A percentile compares a stretch with the other conserved stretches of the same genome.
Evolutionary conservation across 2,888 invertebrate species (phyloP).

Genomic region (Campaea margaritaria): DNA sequence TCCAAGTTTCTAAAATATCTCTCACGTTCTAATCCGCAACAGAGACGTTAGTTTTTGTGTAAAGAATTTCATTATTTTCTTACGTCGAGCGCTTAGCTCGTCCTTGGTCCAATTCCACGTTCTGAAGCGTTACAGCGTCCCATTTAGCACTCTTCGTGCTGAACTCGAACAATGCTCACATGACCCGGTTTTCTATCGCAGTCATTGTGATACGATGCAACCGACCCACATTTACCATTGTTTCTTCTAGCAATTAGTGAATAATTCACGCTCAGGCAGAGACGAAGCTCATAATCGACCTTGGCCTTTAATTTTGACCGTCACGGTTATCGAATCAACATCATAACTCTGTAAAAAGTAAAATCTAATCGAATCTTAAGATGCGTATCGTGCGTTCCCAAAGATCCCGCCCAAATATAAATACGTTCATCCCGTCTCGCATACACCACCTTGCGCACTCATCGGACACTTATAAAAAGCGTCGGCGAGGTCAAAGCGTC

Average conservation of each 20-base stretch:
- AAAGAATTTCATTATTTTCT: slow-evolving; percentile 13
- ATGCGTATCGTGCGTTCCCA: slow-evolving; percentile 59
- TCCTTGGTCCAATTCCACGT: slow-evolving; percentile 61
- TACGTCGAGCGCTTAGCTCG: slow-evolving; percentile 29
- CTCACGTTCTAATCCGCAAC: background rate
- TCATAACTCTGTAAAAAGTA: slow-evolving; percentile 25
- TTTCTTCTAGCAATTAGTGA: slow-evolving; percentile 56
- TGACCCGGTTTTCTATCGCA: slow-evolving; percentile 67
- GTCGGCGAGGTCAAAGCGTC: slow-evolving; percentile 77
- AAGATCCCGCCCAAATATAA: slow-evolving; percentile 76
- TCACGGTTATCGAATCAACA: slow-evolving; percentile 21
- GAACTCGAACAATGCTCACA: slow-evolving; percentile 65
- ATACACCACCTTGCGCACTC: slow-evolving; percentile 77
- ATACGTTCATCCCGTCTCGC: slow-evolving; percentile 65
- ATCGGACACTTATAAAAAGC: slow-evolving; percentile 83
- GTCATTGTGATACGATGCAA: slow-evolving; percentile 62
- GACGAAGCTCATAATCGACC: slow-evolving; percentile 40
- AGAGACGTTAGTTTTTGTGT: background rate
- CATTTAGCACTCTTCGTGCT: slow-evolving; percentile 61
- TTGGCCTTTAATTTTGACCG: slow-evolving; percentile 41
- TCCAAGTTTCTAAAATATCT: background rate
- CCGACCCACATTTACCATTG: slow-evolving; percentile 63
- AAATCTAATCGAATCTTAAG: slow-evolving; percentile 42
- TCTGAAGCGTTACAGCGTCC: slow-evolving; percentile 57
- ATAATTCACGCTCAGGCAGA: slow-evolving; percentile 36